phyloP scores from a whole-genome alignment of 2,797 vertebrate genomes.

The Silurus aristotelis region DNA sequence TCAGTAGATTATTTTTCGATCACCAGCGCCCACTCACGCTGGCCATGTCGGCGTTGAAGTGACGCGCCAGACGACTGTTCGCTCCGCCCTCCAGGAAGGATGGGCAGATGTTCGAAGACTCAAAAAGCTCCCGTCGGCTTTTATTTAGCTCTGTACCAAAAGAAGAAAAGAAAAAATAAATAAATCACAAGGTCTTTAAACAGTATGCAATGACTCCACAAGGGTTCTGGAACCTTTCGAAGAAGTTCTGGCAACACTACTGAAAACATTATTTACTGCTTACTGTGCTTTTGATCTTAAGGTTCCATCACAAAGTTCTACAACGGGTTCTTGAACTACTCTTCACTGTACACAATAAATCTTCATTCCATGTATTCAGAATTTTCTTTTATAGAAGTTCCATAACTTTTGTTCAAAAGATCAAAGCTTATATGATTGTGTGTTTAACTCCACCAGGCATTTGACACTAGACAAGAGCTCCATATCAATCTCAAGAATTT shows the following conservation, averaged over 20 bases:
- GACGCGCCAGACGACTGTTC: constrained; percentile 83
- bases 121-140: constrained; percentile 85
- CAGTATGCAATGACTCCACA: too few species aligned
- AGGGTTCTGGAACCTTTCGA: not conserved
- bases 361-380: not conserved
- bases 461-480: too few species aligned
- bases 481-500: too few species aligned
- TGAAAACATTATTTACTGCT: not conserved
- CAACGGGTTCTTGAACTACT: not conserved
- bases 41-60: constrained; percentile 83
- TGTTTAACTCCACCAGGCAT: too few species aligned
- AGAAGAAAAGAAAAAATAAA: not conserved
- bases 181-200: not conserved
- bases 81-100: constrained; percentile 86
- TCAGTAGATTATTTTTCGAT: constrained; percentile 43
- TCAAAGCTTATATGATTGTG: not conserved
- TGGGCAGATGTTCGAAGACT: constrained; percentile 78
- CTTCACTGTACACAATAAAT: not conserved
- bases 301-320: not conserved
- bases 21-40: constrained; percentile 87
- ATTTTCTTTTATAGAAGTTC: not conserved
- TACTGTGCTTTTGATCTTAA: not conserved
- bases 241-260: not conserved
- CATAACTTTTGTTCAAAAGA: not conserved
- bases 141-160: constrained; percentile 80